Base-by-base conservation (phyloP, 2,888 invertebrate genomes). In the Pardosa pseudoannulata region DNA sequence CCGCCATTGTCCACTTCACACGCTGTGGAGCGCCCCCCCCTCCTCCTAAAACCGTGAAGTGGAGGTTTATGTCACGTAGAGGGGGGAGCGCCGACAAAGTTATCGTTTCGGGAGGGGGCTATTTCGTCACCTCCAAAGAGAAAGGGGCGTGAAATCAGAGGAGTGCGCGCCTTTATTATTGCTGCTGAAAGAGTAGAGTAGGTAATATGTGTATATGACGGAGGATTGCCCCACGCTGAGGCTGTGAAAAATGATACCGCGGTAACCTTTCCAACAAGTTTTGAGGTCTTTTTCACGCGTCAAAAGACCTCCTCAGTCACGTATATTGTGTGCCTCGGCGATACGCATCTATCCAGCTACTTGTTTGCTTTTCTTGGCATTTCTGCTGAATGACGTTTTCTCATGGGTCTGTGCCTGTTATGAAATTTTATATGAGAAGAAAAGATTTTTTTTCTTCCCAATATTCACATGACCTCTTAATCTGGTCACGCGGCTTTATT, bases 1-100 rank as follows among this genome's bases (percentile, higher is more conserved):
- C 64, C 83, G 28, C 76, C 83, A 85, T 85, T 85, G 83, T 85
- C 83, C 83, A 85, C 83, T 85, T 85, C 83, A 85, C 70, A 82
- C 39, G 46, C 23, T 23, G 75, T 13, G 70, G n/a, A n/a, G 70
- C 83, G 83, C 72, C 83, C n/a, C n/a, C n/a, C n/a, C n/a, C n/a
- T n/a, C n/a, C n/a, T n/a, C n/a, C n/a, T n/a, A n/a, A 78, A 71
- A 71, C 56, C 29, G 16, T 36, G 65, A 46, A n/a, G 50, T 31
- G 29, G 64, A 16, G 71, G 75, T 46, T 68, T 41, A 64, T 75
- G 75, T 82, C 82, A 82, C 82, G 75, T 71, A 56, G 29, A 23
- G 23, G 13, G 32, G 29, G 32, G n/a, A 19, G 46, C 62, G 23
- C 62, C 75, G 29, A 75, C 56, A 56, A 56, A 56, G 56, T 56